Evolutionary conservation across 2,113 vertebrate species (phyloP).

Genomic region (Menidia beryllina): DNA sequence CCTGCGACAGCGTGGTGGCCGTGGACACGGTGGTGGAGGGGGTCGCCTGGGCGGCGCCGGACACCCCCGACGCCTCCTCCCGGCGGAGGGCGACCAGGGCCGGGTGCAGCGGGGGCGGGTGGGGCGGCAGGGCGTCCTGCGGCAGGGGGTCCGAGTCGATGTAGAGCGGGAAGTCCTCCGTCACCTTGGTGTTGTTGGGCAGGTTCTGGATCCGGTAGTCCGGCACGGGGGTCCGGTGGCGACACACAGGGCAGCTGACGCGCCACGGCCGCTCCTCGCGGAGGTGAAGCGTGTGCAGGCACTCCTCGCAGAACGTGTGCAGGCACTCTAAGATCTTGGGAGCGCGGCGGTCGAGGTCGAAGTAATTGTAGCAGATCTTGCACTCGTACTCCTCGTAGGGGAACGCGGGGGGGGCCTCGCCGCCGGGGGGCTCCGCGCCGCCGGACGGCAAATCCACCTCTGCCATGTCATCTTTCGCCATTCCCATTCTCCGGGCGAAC

Average conservation of each 20-base stretch:
- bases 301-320: slow-evolving; percentile 96
- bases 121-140: slow-evolving; percentile 86
- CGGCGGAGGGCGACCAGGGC: slow-evolving; percentile 81
- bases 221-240: slow-evolving; percentile 91
- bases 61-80: slow-evolving; percentile 75
- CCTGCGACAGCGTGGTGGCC: slow-evolving; percentile 86
- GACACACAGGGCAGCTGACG: slow-evolving; percentile 91
- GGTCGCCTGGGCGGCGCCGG: slow-evolving; percentile 68
- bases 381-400: slow-evolving; percentile 92
- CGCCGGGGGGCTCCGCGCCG: slow-evolving; percentile 70
- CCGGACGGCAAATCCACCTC: slow-evolving; percentile 76
- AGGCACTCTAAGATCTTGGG: slow-evolving; percentile 93
- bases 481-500: slow-evolving; percentile 77
- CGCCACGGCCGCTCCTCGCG: slow-evolving; percentile 83
- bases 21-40: slow-evolving; percentile 83
- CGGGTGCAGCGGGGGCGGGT: slow-evolving; percentile 81
- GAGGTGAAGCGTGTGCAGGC: slow-evolving; percentile 90
- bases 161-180: slow-evolving; percentile 88
- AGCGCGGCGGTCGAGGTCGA: slow-evolving; percentile 90
- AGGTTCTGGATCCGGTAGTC: slow-evolving; percentile 89
- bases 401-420: slow-evolving; percentile 64
- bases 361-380: slow-evolving; percentile 96
- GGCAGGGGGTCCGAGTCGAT: slow-evolving; percentile 87
- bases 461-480: slow-evolving; percentile 88
- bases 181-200: slow-evolving; percentile 92